A percentile compares a stretch with the other conserved stretches of the same genome.
Evolutionary conservation across 2,113 vertebrate genomes (phyloP).

Genomic region (Corydoras sp.): DNA sequence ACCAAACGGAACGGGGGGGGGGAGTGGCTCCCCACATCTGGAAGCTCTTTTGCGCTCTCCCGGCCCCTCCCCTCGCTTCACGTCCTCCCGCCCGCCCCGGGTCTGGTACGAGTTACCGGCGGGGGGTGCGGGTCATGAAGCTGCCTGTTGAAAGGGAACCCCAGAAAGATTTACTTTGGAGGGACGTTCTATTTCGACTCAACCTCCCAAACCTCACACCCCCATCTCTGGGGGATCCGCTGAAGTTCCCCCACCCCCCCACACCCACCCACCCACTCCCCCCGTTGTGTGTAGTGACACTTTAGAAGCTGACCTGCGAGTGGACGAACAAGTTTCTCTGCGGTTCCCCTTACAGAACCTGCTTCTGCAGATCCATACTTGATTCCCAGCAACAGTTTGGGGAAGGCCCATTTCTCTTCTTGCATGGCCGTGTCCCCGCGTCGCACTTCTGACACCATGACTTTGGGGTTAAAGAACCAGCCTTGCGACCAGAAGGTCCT

Average conservation of each 20-base stretch:
- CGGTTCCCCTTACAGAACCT: too few species aligned
- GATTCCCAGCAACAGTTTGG: too few species aligned
- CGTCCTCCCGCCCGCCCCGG: conserved; percentile 40
- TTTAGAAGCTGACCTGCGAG: too few species aligned
- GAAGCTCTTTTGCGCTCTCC: conserved; percentile 57
- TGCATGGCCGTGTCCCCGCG: too few species aligned
- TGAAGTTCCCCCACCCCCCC: neutral
- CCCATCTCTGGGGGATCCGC: conserved; percentile 22
- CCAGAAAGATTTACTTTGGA: conserved; percentile 53
- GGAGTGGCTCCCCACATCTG: conserved; percentile 51
- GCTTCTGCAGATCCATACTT: too few species aligned
- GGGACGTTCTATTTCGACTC: conserved; percentile 22
- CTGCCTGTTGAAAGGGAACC: conserved; percentile 53
- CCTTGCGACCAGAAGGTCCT: too few species aligned
- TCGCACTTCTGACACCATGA: too few species aligned
- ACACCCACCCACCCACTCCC: too few species aligned
- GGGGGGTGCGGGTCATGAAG: conserved; percentile 40
- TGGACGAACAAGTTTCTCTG: too few species aligned
- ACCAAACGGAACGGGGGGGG: neutral
- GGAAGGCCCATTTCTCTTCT: too few species aligned
- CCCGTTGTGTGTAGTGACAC: too few species aligned
- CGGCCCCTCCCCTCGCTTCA: conserved; percentile 36
- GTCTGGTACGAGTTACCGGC: conserved; percentile 57
- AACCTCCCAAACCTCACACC: neutral
- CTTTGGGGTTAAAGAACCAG: too few species aligned